A percentile compares a stretch with the other conserved stretches of the same genome.
Conservation (phyloP, 2,888 invertebrate genomes). For the Caenorhabditis japonica region DNA sequence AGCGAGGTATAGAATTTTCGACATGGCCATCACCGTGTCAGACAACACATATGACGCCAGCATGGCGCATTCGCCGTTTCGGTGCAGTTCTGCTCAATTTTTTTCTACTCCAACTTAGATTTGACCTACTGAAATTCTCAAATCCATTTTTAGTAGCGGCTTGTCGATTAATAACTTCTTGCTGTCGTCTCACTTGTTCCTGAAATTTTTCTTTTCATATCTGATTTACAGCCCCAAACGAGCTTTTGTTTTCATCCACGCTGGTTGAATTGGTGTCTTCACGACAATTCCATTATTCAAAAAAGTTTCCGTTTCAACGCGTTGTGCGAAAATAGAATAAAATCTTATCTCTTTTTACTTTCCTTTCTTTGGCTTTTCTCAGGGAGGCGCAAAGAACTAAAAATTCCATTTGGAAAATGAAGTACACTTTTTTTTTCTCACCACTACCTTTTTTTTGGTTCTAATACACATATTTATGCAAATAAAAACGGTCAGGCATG, state of each 20-base stretch:
- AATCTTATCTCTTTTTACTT: too few relatives aligned
- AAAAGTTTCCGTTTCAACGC: constrained; percentile 34
- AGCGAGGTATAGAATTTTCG: too few relatives aligned
- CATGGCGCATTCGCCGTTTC: not conserved
- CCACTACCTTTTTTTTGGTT: too few relatives aligned
- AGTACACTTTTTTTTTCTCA: not conserved
- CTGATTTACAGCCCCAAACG: not conserved
- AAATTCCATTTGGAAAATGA: constrained; percentile 48
- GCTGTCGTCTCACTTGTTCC: constrained; percentile 71
- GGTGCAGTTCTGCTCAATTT: not conserved
- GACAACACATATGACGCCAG: too few relatives aligned
- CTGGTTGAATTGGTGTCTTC: not conserved
- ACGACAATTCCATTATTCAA: not conserved
- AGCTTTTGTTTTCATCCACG: not conserved
- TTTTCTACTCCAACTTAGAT: too few relatives aligned
- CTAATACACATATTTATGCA: too few relatives aligned
- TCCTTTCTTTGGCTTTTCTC: constrained; percentile 21
- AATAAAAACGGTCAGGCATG: too few relatives aligned
- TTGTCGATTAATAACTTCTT: constrained; percentile 67
- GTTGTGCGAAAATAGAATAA: constrained; percentile 1
- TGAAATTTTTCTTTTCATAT: constrained; percentile 37
- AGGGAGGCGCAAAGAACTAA: constrained; percentile 13
- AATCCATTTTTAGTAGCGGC: constrained; percentile 63
- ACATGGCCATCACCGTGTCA: too few relatives aligned
- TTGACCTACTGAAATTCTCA: constrained; percentile 71